Base-by-base conservation (phyloP, 2,113 vertebrate genomes). In the Corvus moneduloides region DNA sequence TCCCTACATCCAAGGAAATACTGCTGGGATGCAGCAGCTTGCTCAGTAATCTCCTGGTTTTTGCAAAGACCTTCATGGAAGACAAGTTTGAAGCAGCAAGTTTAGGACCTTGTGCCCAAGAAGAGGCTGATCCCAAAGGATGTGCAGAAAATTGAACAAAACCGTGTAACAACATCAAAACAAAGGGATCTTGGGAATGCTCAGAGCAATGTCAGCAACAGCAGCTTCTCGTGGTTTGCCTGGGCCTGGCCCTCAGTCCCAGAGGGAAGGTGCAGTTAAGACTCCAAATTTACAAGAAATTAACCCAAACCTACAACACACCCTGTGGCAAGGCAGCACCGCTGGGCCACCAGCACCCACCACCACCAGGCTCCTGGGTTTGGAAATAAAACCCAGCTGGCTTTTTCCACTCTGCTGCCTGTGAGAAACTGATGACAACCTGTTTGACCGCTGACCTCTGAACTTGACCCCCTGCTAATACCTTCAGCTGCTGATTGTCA, bases 401-500 rank as follows among this genome's bases (percentile, higher is more conserved):
- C 96, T 97, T 94, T 91, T 94, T 94, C 94, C 91, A 96, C 94
- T 97, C 97, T 81, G 98, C 97, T 97, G 95, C 97, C 98, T 97
- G 98, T 96, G 98, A 98, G 97, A 98, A 98, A 98, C 95, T 98
- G 95, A 98, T 98, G 98, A 98, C 97, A 98, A 98, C 98, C 97
- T 97, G 97, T 98, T 98, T 98, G 98, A 98, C 97, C 98, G 63
- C 92, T 98, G 98, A 99, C 98, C 99, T 98, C 97, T 97, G 98
- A 99, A 98, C 99, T 98, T 98, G 98, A 98, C 98, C 97, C 93
- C 64, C 68, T 85, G 97, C 98, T 98, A 98, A 99, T 98, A 98
- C 98, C 98, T 98, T 98, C 98, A 98, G 98, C 98, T 99, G 98
- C 98, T 98, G 98, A 98, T 98, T 98, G 98, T 98, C 96, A 98